These are phyloP conservation scores for Scomberomorus guttatus DNA, from an alignment of 2,797 vertebrate species.

Conservation along the genomic window DNA sequence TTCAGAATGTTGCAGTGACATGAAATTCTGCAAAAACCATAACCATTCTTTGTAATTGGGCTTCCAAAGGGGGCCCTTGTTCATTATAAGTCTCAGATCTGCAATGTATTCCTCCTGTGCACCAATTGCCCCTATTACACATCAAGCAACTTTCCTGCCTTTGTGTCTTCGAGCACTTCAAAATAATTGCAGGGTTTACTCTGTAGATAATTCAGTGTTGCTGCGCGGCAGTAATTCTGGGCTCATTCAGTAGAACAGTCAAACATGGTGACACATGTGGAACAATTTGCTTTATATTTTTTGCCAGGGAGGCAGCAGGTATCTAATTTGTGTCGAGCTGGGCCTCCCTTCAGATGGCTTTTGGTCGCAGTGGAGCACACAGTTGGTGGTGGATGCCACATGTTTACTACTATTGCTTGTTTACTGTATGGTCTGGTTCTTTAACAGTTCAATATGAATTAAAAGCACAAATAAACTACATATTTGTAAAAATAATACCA, in stretches of 20 bases:
- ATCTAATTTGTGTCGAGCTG: constrained; percentile 20
- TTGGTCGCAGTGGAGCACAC: neutral
- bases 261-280: constrained; percentile 16
- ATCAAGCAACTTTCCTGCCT: constrained; percentile 30
- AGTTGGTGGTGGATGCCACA: neutral
- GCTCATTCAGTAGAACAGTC: constrained; percentile 12
- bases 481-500: too few relatives aligned
- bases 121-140: constrained; percentile 36
- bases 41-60: constrained; percentile 42
- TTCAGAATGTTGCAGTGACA: constrained; percentile 9
- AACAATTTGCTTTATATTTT: constrained; percentile 6
- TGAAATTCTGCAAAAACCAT: constrained; percentile 4
- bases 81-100: constrained; percentile 41
- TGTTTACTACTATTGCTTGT: neutral
- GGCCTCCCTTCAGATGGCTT: neutral
- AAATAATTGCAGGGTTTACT: constrained; percentile 58
- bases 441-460: neutral
- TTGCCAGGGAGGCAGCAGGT: neutral
- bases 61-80: constrained; percentile 33
- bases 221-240: constrained; percentile 8
- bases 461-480: neutral
- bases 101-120: constrained; percentile 5
- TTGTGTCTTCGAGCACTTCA: constrained; percentile 50
- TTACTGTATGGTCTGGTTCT: neutral
- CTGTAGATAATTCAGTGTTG: constrained; percentile 35